Evolutionary conservation across 2,888 invertebrate genomes (phyloP), one percentile per base, ranked within the genome.

Genomic region (Suillia variegata): DNA sequence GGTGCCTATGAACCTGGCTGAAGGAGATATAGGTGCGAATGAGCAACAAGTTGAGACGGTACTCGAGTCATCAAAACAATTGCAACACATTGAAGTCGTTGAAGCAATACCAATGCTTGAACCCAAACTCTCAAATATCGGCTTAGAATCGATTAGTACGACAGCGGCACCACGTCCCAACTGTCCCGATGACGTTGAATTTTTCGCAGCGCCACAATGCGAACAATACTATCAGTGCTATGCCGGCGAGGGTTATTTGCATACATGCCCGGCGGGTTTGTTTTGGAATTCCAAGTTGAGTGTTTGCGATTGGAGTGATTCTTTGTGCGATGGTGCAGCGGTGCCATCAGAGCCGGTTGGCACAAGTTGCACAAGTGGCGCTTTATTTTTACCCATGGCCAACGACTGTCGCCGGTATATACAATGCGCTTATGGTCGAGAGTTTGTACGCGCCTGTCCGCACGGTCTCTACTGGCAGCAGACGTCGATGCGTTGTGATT

Each of bases 221-320:
- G 50, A 54, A 15, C 60, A 66, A 58, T 70, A 64, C 10, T 68
- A 67, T 63, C 69, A 69, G 18, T 70, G 69, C 20, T 26, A 64
- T n/a, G 56, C 62, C 15, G 68, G 69, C 21, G 31, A 21, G 2
- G 63, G 60, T 21, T 10, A 56, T 12, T 15, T 63, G 3, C 50
- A 51, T 51, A 1, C 22, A 4, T 63, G 63, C 13, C 63, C 63
- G 3, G 50, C 31, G 4, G 33, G 26, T 1, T 63, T 63, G 4
- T 63, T 54, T 18, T 63, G 63, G 63, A 60, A 63, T 33, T 60
- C 38, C 2, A n/a, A 13, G 5, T 34, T 63, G 20, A 51, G 56
- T 13, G 63, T 63, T 4, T 63, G 63, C 26, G 51, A 15, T n/a
- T 63, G 63, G 63, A 56, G 26, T 26, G 26, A 54, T 18, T 38